phyloP scores from a whole-genome alignment of 2,797 vertebrate species.

The Cichlasoma orientale region DNA sequence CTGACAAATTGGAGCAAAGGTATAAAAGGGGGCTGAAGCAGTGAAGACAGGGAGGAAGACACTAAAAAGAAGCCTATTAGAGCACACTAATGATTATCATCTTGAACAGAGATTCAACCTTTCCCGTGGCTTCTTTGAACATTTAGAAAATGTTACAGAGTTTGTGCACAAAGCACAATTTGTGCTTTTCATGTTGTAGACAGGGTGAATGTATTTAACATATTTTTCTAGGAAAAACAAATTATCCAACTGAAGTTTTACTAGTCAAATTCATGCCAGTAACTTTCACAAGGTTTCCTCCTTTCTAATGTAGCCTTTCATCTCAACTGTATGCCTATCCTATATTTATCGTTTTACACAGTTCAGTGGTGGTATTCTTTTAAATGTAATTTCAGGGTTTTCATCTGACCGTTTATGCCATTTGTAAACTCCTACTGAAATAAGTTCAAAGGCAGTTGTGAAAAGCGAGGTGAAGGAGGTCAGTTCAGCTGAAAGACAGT shows the following conservation, averaged over 20 bases:
- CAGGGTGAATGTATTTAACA: neutral
- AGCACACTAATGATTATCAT: constrained; percentile 1
- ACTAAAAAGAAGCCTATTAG: neutral
- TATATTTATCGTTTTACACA: neutral
- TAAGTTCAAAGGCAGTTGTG: neutral
- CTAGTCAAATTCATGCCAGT: neutral
- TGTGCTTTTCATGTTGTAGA: neutral
- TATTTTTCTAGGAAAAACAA: neutral
- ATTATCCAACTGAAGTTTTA: neutral
- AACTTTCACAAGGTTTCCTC: neutral
- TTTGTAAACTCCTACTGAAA: neutral
- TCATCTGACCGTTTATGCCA: neutral
- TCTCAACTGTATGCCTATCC: neutral
- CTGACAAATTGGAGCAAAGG: constrained; percentile 1
- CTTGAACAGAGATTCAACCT: constrained; percentile 19
- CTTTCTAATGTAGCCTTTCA: neutral
- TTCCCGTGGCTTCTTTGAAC: constrained; percentile 9
- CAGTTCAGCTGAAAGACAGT: neutral
- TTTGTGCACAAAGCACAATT: neutral
- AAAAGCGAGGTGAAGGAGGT: neutral
- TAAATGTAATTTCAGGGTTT: neutral
- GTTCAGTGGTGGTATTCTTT: neutral
- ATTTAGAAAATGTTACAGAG: constrained; percentile 11
- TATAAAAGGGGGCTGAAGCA: neutral
- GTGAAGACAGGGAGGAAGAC: neutral